A percentile compares a stretch with the other conserved stretches of the same genome.
These are phyloP conservation scores for Meloidogyne chitwoodi DNA, from an alignment of 1,140 invertebrate species.

Conservation along the genomic window DNA sequence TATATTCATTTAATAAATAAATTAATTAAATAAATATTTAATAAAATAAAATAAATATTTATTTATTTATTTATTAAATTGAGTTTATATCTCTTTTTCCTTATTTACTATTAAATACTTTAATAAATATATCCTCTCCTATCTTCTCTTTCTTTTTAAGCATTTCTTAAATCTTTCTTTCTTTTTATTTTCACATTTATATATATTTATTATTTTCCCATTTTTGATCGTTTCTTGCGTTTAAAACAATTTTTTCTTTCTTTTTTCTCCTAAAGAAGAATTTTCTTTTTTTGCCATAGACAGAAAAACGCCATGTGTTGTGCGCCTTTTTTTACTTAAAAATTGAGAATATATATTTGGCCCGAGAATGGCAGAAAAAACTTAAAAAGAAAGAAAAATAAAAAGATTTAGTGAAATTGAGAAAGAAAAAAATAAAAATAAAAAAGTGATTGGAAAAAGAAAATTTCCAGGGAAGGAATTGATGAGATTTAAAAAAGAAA, in stretches of 20 bases:
- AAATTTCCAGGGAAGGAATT: background rate
- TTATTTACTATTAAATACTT: background rate
- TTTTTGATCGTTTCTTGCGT: background rate
- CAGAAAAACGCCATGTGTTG: background rate
- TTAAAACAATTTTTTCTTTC: background rate
- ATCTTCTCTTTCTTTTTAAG: background rate
- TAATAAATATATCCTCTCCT: background rate
- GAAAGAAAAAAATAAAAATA: background rate
- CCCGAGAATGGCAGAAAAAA: background rate
- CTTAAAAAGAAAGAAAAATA: background rate
- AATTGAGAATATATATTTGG: slow-evolving; percentile 1
- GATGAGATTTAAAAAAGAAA: background rate
- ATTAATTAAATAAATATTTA: too few relatives aligned
- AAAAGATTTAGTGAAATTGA: background rate
- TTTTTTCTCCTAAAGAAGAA: background rate
- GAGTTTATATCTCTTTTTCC: background rate
- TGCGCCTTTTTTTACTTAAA: background rate
- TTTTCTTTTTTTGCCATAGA: background rate
- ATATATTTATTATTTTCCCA: background rate
- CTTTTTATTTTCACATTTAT: background rate
- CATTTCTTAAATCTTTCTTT: background rate
- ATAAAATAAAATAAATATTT: too few relatives aligned
- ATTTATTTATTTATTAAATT: too few relatives aligned
- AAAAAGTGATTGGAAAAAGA: background rate
- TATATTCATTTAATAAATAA: too few relatives aligned